These are phyloP conservation scores for Mesoligia furuncula DNA, from an alignment of 2,888 invertebrate genomes.

Conservation along the genomic window DNA sequence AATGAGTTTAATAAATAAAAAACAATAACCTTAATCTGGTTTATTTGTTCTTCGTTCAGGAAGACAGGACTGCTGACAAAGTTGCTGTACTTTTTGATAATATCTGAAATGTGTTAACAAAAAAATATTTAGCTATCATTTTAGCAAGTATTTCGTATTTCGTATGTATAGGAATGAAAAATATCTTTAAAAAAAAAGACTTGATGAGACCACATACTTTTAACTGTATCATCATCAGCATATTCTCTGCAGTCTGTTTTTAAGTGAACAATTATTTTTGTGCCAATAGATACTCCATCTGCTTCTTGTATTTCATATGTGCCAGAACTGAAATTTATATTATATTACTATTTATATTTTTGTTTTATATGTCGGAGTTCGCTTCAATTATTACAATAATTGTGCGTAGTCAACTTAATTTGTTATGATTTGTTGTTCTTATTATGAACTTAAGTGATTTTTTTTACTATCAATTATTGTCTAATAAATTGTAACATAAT, in stretches of 20 bases:
- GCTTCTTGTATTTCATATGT: conserved; percentile 97
- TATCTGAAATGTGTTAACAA: conserved; percentile 87
- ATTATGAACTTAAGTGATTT: no score
- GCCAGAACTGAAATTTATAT: conserved; percentile 92
- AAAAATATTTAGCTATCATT: background rate
- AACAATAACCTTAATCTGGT: conserved; percentile 93
- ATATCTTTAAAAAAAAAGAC: background rate
- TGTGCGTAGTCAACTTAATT: no score
- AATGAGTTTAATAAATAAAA: background rate
- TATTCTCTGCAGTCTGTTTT: conserved; percentile 97
- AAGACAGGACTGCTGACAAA: conserved; percentile 98
- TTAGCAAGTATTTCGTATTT: background rate
- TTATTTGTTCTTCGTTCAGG: conserved; percentile 96
- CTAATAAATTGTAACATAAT: no score
- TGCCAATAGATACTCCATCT: conserved; percentile 96
- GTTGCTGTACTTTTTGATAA: conserved; percentile 99
- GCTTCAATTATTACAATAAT: no score
- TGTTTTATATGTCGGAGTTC: no score
- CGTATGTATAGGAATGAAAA: background rate
- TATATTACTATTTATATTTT: background rate
- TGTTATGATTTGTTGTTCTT: no score
- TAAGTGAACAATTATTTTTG: conserved; percentile 97
- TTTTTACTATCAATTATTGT: no score
- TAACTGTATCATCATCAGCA: conserved; percentile 95
- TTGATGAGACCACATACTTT: conserved; percentile 85